Base-by-base conservation (phyloP, 2,888 invertebrate genomes). In the Hirtodrosophila alboralis region DNA sequence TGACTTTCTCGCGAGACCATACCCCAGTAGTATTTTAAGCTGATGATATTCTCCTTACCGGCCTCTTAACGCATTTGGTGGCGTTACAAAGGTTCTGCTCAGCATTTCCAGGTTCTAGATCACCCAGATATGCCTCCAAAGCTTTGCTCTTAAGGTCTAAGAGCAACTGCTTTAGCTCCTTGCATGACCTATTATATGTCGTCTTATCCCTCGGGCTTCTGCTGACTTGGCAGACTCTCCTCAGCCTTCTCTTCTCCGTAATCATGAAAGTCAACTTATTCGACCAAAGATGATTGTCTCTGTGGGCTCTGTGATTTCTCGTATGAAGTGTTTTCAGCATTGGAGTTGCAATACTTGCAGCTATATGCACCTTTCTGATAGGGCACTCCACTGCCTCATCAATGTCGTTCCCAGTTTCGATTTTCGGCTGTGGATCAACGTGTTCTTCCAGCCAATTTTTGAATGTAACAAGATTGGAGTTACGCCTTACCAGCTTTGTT, bases 51-150 rank as follows among this genome's bases (percentile, higher is more conserved):
- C 26, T 45, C 23, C n/a, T 45, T 45, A 5, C 10, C 4, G 34
- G 45, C 21, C 31, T 44, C 23, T 31, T 44, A 1, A 44, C 31
- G 21, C 31, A 44, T 44, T 44, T 44, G 31, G 44, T 44, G 31
- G 44, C 44, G 5, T 44, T 44, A 31, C 44, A 31, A 4, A 44
- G 23, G 10, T 44, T 44, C 9, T 44, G 31, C n/a, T 44, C 44
- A 18, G 12, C 8, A 1, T 44, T 44, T 31, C 21, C 44, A 12
- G 44, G 30, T 21, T 44, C 31, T 4, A 44, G 44, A 6, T 44
- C 44, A 5, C 10, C 31, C 9, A 44, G 31, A 4, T 44, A 31
- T 7, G 4, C 44, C 31, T 30, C 44, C 30, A 44, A 10, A 31
- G 44, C 10, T 44, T 44, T 44, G 9, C 13, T 31, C 30, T 44